Conservation (phyloP, 1,140 invertebrate genomes). For the Ceratina calcarata region DNA sequence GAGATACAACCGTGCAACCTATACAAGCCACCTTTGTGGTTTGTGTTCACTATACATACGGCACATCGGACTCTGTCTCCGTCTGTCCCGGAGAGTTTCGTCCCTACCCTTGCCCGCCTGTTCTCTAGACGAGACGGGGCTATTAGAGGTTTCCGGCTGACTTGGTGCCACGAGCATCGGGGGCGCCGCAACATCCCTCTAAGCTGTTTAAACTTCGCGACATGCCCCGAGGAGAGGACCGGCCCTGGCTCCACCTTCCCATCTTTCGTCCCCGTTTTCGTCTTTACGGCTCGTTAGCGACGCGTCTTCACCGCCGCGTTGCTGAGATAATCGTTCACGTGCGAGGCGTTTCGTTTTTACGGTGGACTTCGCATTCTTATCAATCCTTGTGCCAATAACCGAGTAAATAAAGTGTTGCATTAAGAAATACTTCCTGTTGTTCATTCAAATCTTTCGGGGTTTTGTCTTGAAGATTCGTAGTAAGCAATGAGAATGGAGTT, state of each 20-base stretch:
- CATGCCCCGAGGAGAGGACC: slow-evolving; percentile 54
- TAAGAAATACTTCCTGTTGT: neutral
- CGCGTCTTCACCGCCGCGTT: slow-evolving; percentile 9
- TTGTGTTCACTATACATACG: slow-evolving; percentile 48
- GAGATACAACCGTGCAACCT: slow-evolving; percentile 59
- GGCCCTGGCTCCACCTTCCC: slow-evolving; percentile 10
- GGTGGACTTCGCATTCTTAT: neutral
- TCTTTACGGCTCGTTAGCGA: slow-evolving; percentile 68
- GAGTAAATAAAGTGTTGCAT: neutral
- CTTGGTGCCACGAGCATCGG: slow-evolving; percentile 69
- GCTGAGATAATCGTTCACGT: slow-evolving; percentile 23
- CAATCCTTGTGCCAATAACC: neutral
- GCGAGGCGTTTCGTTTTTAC: slow-evolving; percentile 33
- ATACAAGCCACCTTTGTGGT: slow-evolving; percentile 58
- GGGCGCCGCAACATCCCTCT: slow-evolving; percentile 72
- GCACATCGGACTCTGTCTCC: slow-evolving; percentile 36
- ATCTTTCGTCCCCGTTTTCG: slow-evolving; percentile 64
- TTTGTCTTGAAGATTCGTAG: neutral
- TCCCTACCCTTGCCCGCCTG: slow-evolving; percentile 32
- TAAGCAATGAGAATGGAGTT: neutral
- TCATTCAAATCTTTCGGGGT: too few relatives aligned
- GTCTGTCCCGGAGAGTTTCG: slow-evolving; percentile 7
- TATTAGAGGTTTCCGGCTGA: slow-evolving; percentile 78
- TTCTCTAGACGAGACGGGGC: slow-evolving; percentile 56
- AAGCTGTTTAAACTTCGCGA: slow-evolving; percentile 76